Conservation (phyloP, 2,797 vertebrate genomes). For the Pseudochirops cupreus region DNA sequence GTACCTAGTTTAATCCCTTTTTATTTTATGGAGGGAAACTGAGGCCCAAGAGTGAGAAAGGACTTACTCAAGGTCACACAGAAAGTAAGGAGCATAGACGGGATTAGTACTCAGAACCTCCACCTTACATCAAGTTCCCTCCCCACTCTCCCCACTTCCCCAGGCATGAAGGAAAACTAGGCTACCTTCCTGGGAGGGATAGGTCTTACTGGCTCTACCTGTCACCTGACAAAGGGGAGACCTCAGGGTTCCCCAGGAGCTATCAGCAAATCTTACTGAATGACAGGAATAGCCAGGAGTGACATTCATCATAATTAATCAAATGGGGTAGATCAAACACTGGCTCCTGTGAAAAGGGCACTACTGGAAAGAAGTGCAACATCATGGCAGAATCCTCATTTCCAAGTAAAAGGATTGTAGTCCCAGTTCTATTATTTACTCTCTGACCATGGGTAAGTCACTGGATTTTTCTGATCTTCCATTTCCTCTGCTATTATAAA, state of each 20-base stretch:
- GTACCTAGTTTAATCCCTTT: background rate
- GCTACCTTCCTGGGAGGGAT: background rate
- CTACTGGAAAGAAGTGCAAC: background rate
- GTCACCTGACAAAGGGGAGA: background rate
- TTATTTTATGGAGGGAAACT: background rate
- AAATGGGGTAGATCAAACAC: background rate
- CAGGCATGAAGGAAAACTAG: background rate
- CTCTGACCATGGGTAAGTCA: background rate
- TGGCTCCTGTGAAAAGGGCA: background rate
- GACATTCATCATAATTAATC: background rate
- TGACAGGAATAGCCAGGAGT: background rate
- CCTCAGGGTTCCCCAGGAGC: background rate
- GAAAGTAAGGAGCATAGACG: background rate
- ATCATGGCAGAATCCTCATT: background rate
- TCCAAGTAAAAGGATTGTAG: background rate
- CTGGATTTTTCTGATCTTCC: background rate
- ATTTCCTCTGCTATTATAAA: background rate
- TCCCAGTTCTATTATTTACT: background rate
- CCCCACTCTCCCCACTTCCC: background rate
- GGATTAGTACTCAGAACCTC: background rate
- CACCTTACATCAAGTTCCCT: background rate
- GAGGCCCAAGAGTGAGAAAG: background rate
- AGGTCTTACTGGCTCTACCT: background rate
- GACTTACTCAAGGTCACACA: background rate
- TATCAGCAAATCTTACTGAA: background rate